Percentiles rank a stretch among this genome's conserved stretches.
These are phyloP conservation scores for Pseudomyrmex cubaensis DNA, from an alignment of 1,140 invertebrate species.

Conservation along the genomic window DNA sequence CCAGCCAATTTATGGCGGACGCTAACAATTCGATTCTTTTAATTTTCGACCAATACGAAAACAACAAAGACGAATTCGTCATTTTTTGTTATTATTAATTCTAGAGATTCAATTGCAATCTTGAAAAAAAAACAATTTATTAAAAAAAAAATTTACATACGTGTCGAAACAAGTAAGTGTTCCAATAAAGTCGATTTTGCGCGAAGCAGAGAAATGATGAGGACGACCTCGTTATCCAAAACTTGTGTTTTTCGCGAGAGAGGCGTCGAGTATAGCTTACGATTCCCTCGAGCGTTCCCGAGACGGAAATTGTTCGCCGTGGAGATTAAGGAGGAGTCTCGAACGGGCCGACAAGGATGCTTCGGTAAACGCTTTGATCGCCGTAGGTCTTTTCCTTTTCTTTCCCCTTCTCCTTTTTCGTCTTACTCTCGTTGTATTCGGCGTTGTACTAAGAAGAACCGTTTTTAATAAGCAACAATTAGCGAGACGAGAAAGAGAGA, in stretches of 20 bases:
- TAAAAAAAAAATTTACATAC: no score
- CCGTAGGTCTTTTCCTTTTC: background rate
- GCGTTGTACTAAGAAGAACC: constrained; percentile 65
- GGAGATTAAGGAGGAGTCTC: constrained; percentile 47
- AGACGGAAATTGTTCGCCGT: constrained; percentile 54
- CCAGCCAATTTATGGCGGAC: constrained; percentile 7
- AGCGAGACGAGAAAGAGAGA: constrained; percentile 57
- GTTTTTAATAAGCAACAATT: constrained; percentile 85
- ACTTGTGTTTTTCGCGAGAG: constrained; percentile 41
- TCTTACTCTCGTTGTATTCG: background rate
- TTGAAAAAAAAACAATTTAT: no score
- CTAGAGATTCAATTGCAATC: no score
- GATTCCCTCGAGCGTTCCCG: constrained; percentile 34
- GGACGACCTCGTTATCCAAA: constrained; percentile 27
- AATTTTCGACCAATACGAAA: constrained; percentile 10
- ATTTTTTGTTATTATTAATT: background rate
- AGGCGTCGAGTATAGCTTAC: constrained; percentile 35
- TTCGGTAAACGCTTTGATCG: constrained; percentile 49
- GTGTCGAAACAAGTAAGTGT: no score
- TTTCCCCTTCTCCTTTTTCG: background rate
- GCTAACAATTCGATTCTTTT: constrained; percentile 31
- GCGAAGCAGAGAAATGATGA: background rate
- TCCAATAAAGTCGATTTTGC: background rate
- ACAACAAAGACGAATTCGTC: no score
- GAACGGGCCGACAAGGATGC: constrained; percentile 10